phyloP scores from a whole-genome alignment of 2,888 invertebrate genomes.

The Tethea ocularis region DNA sequence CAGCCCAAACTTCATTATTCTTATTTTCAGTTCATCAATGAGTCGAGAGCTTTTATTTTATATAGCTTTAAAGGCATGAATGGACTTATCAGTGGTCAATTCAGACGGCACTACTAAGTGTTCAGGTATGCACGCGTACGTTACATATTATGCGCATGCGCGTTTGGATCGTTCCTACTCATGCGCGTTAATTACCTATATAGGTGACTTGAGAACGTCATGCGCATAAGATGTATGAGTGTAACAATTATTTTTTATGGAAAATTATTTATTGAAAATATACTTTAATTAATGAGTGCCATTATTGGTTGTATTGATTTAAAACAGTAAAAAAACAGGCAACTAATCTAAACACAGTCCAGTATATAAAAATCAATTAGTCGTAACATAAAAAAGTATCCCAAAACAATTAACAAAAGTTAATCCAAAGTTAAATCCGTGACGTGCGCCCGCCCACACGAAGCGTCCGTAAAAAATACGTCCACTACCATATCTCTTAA shows the following conservation, averaged over 20 bases:
- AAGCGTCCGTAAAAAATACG: conserved; percentile 60
- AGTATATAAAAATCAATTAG: conserved; percentile 54
- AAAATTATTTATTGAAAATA: background rate
- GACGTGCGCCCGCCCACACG: conserved; percentile 80
- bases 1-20: background rate
- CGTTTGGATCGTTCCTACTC: conserved; percentile 8
- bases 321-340: conserved; percentile 13
- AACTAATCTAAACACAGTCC: conserved; percentile 17
- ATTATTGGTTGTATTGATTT: background rate
- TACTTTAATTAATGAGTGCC: background rate
- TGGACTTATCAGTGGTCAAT: conserved; percentile 26
- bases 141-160: conserved; percentile 19
- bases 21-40: background rate
- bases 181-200: conserved; percentile 31
- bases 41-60: conserved; percentile 2
- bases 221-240: conserved; percentile 20
- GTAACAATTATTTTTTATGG: background rate
- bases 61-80: conserved; percentile 34
- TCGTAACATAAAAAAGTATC: conserved; percentile 53
- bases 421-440: conserved; percentile 68
- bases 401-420: conserved; percentile 75
- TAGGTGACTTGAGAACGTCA: conserved; percentile 14
- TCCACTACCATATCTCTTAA: conserved; percentile 51
- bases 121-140: conserved; percentile 40
- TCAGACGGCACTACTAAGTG: conserved; percentile 43